These are phyloP conservation scores for Drosophila virilis DNA, from an alignment of 1,140 invertebrate genomes.

Conservation along the genomic window DNA sequence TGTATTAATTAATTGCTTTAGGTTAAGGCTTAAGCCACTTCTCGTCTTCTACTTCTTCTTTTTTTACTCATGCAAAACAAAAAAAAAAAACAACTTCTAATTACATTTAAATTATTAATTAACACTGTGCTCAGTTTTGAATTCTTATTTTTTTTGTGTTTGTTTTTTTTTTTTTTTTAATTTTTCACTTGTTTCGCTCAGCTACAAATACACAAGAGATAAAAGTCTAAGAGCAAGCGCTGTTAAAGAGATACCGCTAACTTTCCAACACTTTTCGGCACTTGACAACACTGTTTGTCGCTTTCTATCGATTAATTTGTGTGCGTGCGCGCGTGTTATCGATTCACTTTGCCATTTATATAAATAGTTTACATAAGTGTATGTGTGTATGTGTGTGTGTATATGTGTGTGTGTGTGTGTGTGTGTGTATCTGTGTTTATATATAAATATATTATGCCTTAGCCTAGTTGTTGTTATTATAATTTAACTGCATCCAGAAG, in stretches of 20 bases:
- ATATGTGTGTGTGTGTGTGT: conserved; percentile 22
- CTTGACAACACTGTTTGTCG: no score
- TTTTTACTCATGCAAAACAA: conserved; percentile 4
- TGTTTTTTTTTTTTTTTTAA: conserved; percentile 28
- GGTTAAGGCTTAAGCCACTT: conserved; percentile 40
- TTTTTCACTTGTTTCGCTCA: no score
- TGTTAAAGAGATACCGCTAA: no score
- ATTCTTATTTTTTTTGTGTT: conserved; percentile 17
- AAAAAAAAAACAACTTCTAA: conserved; percentile 17
- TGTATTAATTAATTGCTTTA: conserved; percentile 61
- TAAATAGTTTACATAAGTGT: conserved; percentile 70
- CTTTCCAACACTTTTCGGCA: no score
- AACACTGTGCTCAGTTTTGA: conserved; percentile 61
- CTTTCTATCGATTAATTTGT: no score
- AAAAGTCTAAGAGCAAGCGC: no score
- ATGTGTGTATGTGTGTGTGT: not conserved
- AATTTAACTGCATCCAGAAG: conserved; percentile 74
- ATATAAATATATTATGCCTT: conserved; percentile 9
- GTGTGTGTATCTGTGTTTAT: not conserved
- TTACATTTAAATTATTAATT: conserved; percentile 34
- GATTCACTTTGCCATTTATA: conserved; percentile 5
- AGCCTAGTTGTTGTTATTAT: conserved; percentile 56
- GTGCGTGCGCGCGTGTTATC: not conserved
- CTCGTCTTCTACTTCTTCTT: not conserved
- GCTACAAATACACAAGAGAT: no score